Base-by-base conservation (phyloP, 92 coral and sea anemone species). In the Umimayanthus chanpuru region DNA sequence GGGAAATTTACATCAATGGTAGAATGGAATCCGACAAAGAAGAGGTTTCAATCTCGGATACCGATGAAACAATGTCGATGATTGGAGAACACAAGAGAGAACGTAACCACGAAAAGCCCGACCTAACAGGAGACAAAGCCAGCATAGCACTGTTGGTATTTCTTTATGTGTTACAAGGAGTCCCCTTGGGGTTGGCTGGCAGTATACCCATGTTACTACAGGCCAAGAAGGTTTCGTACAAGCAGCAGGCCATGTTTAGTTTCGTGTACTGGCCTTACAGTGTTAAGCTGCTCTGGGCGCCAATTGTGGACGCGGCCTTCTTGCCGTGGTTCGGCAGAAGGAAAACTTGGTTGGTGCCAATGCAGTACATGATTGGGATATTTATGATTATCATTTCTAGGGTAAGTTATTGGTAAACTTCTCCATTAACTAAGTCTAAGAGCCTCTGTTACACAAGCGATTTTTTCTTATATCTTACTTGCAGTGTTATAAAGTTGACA, bases 211-310 rank as follows among this genome's bases (percentile, higher is more conserved):
- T 94, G 89, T 81, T 97, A 58, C 86, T 97, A 21, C 96, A 96
- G 36, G 95, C 95, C 55, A 91, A 91, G 67, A 91, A 94, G 61
- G 94, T 97, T 20, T 95, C 93, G 9, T 97, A 97, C 80, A 97
- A 92, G 81, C 96, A 95, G 32, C 99, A 97, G 81, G 99, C 98
- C 0, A 92, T 92, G 90, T 97, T 97, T 82, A 97, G 99, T 66
- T 90, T 97, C 85, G 99, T 94, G 47, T 97, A 93, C 83, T 97
- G 99, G 99, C 99, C 99, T 25, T 97, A 93, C 73, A 97, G 99
- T 89, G 95, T 94, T 29, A 97, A 97, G 81, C 90, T 97, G 10
- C 79, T 95, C 38, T 97, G 99, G 99, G 99, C 99, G n/a, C 99
- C 99, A 0, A 81, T 97, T 68, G 99, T 97, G 4, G 99, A 97